Evolutionary conservation across 2,113 vertebrate genomes (phyloP), one percentile per base, ranked within the genome.

Genomic region (Zapornia atra): DNA sequence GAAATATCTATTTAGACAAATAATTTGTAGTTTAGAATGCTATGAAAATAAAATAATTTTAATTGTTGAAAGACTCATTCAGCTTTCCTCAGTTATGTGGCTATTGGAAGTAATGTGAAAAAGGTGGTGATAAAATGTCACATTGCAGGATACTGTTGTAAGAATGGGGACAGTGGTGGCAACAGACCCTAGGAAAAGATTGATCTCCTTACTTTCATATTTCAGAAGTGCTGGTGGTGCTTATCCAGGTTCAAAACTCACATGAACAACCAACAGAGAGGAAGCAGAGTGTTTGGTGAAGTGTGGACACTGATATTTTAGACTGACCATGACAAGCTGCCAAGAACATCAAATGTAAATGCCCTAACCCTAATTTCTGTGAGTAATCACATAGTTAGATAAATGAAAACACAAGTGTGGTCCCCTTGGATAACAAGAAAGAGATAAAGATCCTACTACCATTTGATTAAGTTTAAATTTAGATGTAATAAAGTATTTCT

Each of bases 321-420:
- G 57, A 59, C 5, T 11, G 25, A 86, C 70, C 2, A 10, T 22
- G 17, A 81, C 40, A 79, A 70, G 13, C 12, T 91, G n/a, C 33
- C 26, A 65, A 54, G 22, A 57, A 64, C 15, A 44, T 59, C 31
- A 50, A 26, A 50, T 36, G 9, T 24, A 18, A 84, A 48, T 64
- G 13, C 2, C 13, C 9, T 69, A 38, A 28, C 18, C 44, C 26
- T 89, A 7, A 24, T 57, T 88, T 56, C 28, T 2, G 0, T 61
- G 22, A 76, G 10, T 57, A 82, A 79, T 48, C 40, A 60, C 22
- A 34, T 17, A 36, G 11, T 50, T 87, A 73, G 36, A 36, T 60
- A 12, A 17, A 54, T 0, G 0, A 78, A 40, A 11, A 38, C 14
- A 54, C 7, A 38, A 61, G 6, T 33, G 6, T 76, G 13, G 8